phyloP scores from a whole-genome alignment of 2,888 invertebrate species.

The Teinopalpus imperialis region DNA sequence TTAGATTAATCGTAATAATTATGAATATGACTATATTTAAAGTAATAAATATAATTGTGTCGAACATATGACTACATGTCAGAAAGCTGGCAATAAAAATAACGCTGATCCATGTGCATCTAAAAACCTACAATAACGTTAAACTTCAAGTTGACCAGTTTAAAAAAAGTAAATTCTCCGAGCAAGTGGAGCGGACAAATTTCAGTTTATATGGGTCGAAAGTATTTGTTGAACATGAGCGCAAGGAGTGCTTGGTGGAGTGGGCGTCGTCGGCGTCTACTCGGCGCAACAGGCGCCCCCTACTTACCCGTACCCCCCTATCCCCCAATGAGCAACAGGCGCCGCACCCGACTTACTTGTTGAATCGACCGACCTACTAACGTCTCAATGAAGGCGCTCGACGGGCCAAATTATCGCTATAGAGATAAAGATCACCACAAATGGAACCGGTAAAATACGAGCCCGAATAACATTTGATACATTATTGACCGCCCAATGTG shows the following conservation, averaged over 20 bases:
- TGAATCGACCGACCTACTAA: constrained; percentile 82
- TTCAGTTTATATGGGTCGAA: constrained; percentile 57
- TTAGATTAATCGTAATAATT: no score
- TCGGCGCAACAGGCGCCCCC: constrained; percentile 76
- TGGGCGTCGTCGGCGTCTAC: constrained; percentile 72
- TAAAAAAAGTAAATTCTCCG: no score
- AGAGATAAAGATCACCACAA: constrained; percentile 27
- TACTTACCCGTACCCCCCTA: constrained; percentile 35
- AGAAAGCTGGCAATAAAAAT: no score
- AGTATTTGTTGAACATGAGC: constrained; percentile 59
- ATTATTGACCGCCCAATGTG: not conserved
- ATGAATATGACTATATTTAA: no score
- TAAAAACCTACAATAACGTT: no score
- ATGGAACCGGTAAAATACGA: constrained; percentile 17
- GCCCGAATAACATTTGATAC: constrained; percentile 18
- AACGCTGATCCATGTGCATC: no score
- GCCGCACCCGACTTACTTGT: constrained; percentile 74
- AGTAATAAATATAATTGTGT: no score
- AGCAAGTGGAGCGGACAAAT: no score
- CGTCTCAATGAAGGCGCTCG: constrained; percentile 62
- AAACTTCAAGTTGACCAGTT: no score
- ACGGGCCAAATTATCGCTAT: constrained; percentile 41
- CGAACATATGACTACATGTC: no score
- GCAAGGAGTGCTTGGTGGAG: constrained; percentile 44
- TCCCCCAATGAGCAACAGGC: constrained; percentile 68